Percentiles rank a stretch among this genome's conserved stretches.
Evolutionary conservation across 2,888 invertebrate genomes (phyloP).

Genomic region (Macrosiphum euphorbiae): DNA sequence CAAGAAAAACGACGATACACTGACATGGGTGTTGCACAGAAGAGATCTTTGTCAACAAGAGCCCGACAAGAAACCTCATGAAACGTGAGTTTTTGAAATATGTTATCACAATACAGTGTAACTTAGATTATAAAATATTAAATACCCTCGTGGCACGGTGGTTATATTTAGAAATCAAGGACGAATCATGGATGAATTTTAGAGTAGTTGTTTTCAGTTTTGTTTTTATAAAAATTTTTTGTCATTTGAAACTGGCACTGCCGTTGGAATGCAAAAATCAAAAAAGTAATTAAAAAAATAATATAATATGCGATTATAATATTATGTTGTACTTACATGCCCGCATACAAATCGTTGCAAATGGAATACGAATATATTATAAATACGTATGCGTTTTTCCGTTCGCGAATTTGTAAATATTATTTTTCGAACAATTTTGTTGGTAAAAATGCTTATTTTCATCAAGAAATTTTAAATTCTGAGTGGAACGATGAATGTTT

Average conservation of each 20-base stretch:
- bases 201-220: background rate
- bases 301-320: background rate
- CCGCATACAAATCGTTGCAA: no score
- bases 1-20: constrained; percentile 77
- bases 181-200: background rate
- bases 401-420: no score
- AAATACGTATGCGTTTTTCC: no score
- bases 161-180: background rate
- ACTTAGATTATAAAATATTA: background rate
- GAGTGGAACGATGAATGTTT: no score
- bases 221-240: background rate
- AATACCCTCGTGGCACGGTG: background rate
- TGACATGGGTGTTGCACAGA: constrained; percentile 79
- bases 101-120: background rate
- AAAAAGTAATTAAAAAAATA: background rate
- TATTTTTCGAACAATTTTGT: no score
- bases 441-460: no score
- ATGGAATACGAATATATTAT: no score
- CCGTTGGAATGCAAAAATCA: background rate
- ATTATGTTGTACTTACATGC: background rate
- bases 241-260: background rate
- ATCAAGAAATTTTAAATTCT: no score
- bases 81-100: constrained; percentile 19
- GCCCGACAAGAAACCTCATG: background rate
- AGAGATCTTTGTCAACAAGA: constrained; percentile 15